A percentile compares a stretch with the other conserved stretches of the same genome.
phyloP scores from a whole-genome alignment of 1,140 invertebrate genomes.

The Ylistrum balloti region DNA sequence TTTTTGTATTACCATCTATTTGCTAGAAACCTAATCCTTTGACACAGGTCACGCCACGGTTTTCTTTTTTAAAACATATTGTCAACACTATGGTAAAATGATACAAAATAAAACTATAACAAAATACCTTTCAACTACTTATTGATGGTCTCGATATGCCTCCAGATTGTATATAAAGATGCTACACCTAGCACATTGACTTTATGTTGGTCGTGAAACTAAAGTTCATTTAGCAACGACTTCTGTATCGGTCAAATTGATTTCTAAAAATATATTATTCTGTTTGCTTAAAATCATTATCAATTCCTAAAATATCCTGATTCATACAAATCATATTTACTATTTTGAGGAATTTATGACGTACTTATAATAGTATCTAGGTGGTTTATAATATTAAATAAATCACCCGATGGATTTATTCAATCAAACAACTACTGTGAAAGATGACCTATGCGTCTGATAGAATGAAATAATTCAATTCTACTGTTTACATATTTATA shows the following conservation, averaged over 20 bases:
- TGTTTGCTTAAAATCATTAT: background rate
- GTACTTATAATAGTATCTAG: background rate
- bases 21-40: too few species aligned
- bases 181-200: too few species aligned
- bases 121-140: background rate
- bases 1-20: too few species aligned
- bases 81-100: background rate
- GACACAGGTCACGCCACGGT: too few species aligned
- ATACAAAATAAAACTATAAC: conserved; percentile 21
- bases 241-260: background rate
- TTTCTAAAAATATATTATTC: conserved; percentile 9
- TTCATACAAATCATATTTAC: background rate
- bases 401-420: background rate
- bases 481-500: background rate
- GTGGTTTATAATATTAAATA: background rate
- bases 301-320: background rate
- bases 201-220: too few species aligned
- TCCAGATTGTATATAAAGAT: background rate
- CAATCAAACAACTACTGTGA: background rate
- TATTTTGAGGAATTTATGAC: background rate
- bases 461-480: background rate
- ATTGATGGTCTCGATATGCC: background rate
- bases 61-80: too few species aligned
- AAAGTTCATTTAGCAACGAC: too few species aligned
- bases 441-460: background rate